These are phyloP conservation scores for Diachasma alloeum DNA, from an alignment of 1,140 invertebrate genomes.

Conservation along the genomic window DNA sequence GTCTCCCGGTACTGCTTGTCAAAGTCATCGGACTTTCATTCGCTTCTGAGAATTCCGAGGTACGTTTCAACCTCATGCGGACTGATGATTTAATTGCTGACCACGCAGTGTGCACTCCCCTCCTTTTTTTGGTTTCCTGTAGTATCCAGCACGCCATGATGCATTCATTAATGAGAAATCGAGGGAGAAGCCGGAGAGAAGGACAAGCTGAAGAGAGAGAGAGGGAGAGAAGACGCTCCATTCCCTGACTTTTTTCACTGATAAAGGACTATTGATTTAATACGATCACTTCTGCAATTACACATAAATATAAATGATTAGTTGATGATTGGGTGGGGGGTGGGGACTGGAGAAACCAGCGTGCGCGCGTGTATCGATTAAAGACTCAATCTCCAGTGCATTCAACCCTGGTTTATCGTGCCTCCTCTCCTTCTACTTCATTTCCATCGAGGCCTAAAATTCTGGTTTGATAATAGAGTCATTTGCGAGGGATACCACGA, in stretches of 20 bases:
- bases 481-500: conserved; percentile 46
- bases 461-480: conserved; percentile 55
- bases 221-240: no score
- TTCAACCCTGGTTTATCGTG: conserved; percentile 13
- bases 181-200: neutral
- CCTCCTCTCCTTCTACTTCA: neutral
- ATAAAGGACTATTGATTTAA: neutral
- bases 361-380: conserved; percentile 22
- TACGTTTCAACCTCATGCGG: neutral
- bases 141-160: neutral
- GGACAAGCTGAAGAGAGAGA: neutral
- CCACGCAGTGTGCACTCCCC: no score
- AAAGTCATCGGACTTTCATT: neutral
- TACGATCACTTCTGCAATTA: neutral
- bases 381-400: conserved; percentile 25
- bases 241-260: neutral
- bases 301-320: conserved; percentile 27
- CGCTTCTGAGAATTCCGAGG: neutral
- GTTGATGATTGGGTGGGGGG: conserved; percentile 7
- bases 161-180: neutral
- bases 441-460: conserved; percentile 21
- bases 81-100: neutral
- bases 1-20: neutral
- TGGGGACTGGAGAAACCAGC: neutral
- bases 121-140: neutral